These are phyloP conservation scores for Acanthurus leucopareius DNA, from an alignment of 2,797 vertebrate genomes.

Conservation along the genomic window DNA sequence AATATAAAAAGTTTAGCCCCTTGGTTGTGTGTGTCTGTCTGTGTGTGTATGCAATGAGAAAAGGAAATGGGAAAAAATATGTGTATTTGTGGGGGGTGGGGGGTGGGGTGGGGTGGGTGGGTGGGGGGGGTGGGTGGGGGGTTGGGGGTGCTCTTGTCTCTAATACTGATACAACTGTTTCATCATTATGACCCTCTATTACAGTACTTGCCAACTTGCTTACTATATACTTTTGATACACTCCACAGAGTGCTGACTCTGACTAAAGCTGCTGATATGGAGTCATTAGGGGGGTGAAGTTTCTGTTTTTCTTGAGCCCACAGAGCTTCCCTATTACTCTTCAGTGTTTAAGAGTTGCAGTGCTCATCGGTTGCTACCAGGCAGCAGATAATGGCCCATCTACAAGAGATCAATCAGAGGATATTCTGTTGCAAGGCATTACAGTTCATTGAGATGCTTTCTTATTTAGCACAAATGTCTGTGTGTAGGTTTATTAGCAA, in stretches of 20 bases:
- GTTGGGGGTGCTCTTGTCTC: slow-evolving; percentile 65
- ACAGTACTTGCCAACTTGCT: slow-evolving; percentile 86
- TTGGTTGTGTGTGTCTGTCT: slow-evolving; percentile 68
- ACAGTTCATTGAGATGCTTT: slow-evolving; percentile 43
- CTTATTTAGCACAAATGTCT: slow-evolving; percentile 63
- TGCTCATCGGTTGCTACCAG: slow-evolving; percentile 69
- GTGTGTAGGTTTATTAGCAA: slow-evolving; percentile 47
- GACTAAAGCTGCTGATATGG: slow-evolving; percentile 82
- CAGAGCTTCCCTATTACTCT: slow-evolving; percentile 77
- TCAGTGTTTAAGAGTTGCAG: slow-evolving; percentile 75
- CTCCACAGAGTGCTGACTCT: slow-evolving; percentile 83
- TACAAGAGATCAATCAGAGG: slow-evolving; percentile 71
- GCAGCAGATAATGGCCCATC: slow-evolving; percentile 75
- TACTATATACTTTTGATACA: slow-evolving; percentile 86
- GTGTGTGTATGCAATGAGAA: slow-evolving; percentile 48
- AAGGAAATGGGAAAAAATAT: slow-evolving; percentile 56
- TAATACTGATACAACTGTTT: slow-evolving; percentile 84
- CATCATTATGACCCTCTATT: slow-evolving; percentile 86
- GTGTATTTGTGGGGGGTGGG: too few relatives aligned
- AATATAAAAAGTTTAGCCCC: slow-evolving; percentile 83
- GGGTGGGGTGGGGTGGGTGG: too few relatives aligned
- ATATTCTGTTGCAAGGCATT: slow-evolving; percentile 62
- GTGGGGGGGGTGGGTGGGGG: too few relatives aligned
- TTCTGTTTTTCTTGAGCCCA: slow-evolving; percentile 81
- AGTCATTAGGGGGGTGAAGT: slow-evolving; percentile 85